Percentiles rank a stretch among this genome's conserved stretches.
phyloP scores from a whole-genome alignment of 2,113 vertebrate species.

The Microcebus griseorufus region DNA sequence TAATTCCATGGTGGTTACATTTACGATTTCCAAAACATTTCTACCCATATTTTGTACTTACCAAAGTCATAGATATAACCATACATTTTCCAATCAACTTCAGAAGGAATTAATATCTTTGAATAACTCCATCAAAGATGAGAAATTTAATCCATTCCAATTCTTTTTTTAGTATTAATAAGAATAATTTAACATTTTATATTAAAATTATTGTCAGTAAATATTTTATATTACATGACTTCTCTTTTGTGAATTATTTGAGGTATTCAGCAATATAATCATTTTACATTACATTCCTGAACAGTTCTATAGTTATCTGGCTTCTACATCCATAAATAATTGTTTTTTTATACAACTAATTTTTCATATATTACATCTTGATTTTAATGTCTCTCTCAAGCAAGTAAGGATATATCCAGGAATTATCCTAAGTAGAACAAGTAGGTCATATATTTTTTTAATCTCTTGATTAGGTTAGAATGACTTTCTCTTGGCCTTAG shows the following conservation, averaged over 20 bases:
- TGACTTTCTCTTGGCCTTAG: background rate
- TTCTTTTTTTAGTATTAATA: background rate
- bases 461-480: background rate
- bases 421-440: background rate
- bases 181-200: slow-evolving; percentile 4
- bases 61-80: background rate
- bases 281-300: background rate
- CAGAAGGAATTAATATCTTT: background rate
- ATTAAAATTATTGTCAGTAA: background rate
- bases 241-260: background rate
- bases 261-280: background rate
- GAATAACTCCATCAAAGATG: background rate
- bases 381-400: background rate
- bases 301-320: background rate
- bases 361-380: slow-evolving; percentile 3
- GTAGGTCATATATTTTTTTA: background rate
- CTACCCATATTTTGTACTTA: background rate
- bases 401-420: background rate
- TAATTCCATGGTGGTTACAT: background rate
- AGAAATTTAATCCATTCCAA: background rate
- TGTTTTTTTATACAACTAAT: background rate
- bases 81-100: background rate
- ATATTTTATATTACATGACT: background rate
- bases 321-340: background rate
- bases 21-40: background rate